These are phyloP conservation scores for Eubucco bourcierii DNA, from an alignment of 2,113 vertebrate species.

Conservation along the genomic window DNA sequence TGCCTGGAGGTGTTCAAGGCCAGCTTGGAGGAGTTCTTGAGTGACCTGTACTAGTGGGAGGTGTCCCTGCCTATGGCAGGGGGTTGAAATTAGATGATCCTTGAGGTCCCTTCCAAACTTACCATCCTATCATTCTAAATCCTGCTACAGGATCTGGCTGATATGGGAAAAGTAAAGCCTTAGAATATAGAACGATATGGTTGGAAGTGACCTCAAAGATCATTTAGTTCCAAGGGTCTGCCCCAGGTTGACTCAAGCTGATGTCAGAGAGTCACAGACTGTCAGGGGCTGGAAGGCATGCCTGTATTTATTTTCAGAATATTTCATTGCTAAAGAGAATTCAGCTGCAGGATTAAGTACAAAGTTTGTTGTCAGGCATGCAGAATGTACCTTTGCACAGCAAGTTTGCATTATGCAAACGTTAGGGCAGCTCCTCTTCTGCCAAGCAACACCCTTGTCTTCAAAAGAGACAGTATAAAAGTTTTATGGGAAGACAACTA, in stretches of 20 bases:
- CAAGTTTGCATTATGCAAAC: not conserved
- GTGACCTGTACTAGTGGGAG: too few relatives aligned
- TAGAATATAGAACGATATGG: too few relatives aligned
- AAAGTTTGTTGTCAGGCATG: not conserved
- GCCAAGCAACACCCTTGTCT: not conserved
- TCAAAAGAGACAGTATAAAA: not conserved
- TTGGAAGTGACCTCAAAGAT: not conserved
- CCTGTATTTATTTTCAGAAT: not conserved
- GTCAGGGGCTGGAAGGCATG: too few relatives aligned
- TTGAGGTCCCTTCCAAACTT: too few relatives aligned
- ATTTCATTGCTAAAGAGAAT: not conserved
- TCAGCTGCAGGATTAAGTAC: not conserved
- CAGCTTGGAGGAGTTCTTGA: too few relatives aligned
- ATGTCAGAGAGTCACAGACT: not conserved
- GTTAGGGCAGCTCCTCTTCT: not conserved
- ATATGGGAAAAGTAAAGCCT: not conserved
- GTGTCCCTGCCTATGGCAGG: too few relatives aligned
- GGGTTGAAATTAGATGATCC: too few relatives aligned
- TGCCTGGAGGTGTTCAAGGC: too few relatives aligned
- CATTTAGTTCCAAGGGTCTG: too few relatives aligned
- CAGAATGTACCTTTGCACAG: not conserved
- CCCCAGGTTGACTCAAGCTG: not conserved
- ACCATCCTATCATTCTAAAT: too few relatives aligned
- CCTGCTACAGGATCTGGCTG: not conserved
- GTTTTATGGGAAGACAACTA: not conserved